A percentile compares a stretch with the other conserved stretches of the same genome.
Conservation (phyloP, 2,888 invertebrate species). For the Drosophila aldrichi region DNA sequence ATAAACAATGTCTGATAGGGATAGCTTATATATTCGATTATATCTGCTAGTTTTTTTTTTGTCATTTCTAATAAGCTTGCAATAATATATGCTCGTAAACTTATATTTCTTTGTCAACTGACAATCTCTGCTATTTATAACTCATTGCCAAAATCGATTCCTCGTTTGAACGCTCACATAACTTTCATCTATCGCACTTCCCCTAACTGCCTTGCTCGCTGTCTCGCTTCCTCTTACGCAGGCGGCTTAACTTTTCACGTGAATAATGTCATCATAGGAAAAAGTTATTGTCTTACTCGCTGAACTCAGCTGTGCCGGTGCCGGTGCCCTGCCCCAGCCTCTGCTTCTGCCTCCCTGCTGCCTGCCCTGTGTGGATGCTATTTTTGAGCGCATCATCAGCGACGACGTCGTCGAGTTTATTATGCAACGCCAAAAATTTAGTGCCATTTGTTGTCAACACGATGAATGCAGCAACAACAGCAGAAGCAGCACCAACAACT, state of each 20-base stretch:
- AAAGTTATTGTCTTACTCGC: constrained; percentile 73
- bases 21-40: too few relatives aligned
- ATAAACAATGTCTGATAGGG: too few relatives aligned
- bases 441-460: constrained; percentile 79
- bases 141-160: constrained; percentile 22
- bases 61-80: neutral
- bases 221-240: constrained; percentile 16
- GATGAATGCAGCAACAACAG: constrained; percentile 61
- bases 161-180: neutral
- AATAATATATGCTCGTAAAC: neutral
- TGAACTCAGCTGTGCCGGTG: constrained; percentile 37
- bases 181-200: neutral
- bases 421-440: constrained; percentile 78
- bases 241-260: constrained; percentile 72
- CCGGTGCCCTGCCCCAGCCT: neutral
- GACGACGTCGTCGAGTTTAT: constrained; percentile 66
- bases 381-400: constrained; percentile 63
- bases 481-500: constrained; percentile 32
- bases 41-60: too few relatives aligned
- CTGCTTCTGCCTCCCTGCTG: constrained; percentile 2
- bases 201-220: neutral
- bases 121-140: neutral
- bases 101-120: neutral
- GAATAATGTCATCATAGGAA: constrained; percentile 72
- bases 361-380: constrained; percentile 37